Conservation (phyloP, 1,140 invertebrate genomes). For the Popillia japonica region DNA sequence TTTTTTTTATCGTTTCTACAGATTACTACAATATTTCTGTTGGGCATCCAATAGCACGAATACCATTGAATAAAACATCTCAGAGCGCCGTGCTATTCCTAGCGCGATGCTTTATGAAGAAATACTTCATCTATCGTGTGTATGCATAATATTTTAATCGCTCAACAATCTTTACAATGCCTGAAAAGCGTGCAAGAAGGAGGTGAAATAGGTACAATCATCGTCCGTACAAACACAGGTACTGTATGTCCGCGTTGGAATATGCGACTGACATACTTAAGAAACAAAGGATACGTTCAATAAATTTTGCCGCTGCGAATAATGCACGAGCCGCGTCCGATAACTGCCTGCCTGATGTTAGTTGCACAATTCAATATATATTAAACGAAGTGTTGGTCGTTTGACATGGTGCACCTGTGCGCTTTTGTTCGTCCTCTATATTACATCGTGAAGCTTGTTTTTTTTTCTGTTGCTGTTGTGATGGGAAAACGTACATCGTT, state of each 20-base stretch:
- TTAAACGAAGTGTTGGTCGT: background rate
- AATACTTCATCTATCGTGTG: background rate
- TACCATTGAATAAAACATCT: background rate
- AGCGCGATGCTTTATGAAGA: background rate
- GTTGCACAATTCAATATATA: background rate
- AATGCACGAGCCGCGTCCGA: no score
- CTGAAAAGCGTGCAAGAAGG: background rate
- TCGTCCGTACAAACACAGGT: background rate
- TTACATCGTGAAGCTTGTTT: no score
- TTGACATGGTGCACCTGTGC: background rate
- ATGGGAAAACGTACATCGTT: no score
- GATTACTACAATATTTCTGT: no score
- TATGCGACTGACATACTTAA: slow-evolving; percentile 5
- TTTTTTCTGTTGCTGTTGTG: no score
- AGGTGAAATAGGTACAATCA: background rate
- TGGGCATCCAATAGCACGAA: no score
- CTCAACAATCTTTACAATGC: background rate
- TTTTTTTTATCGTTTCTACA: no score
- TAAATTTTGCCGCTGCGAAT: background rate
- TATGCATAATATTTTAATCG: slow-evolving; percentile 2
- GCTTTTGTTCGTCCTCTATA: no score
- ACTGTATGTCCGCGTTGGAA: background rate
- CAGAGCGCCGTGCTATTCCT: background rate
- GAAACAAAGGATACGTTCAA: background rate
- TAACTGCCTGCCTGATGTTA: background rate